These are phyloP conservation scores for Schrankia costaestrigalis DNA, from an alignment of 2,888 invertebrate species.

Conservation along the genomic window DNA sequence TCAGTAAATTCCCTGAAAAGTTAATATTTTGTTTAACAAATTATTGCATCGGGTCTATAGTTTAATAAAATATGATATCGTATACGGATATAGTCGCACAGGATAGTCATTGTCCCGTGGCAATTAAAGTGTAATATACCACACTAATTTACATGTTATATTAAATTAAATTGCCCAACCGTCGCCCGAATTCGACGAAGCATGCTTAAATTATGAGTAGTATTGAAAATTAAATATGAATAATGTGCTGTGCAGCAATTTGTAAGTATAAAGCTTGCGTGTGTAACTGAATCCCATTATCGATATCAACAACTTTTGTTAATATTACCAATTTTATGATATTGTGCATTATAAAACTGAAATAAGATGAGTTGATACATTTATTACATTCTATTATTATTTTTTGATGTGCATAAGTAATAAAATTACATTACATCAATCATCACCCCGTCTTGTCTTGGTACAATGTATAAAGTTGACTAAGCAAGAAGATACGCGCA, in stretches of 20 bases:
- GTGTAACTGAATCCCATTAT: conserved; percentile 7
- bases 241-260: conserved; percentile 14
- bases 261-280: conserved; percentile 5
- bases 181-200: conserved; percentile 27
- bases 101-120: conserved; percentile 26
- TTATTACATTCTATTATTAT: too few relatives aligned
- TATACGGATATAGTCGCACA: conserved; percentile 44
- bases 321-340: conserved; percentile 2
- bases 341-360: too few relatives aligned
- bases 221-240: conserved; percentile 27
- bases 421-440: too few relatives aligned
- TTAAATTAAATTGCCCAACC: conserved; percentile 48
- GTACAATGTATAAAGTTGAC: too few relatives aligned
- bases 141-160: conserved; percentile 48
- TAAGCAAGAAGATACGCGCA: too few relatives aligned
- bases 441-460: too few relatives aligned
- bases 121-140: conserved; percentile 31
- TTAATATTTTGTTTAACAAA: too few relatives aligned
- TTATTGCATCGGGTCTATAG: too few relatives aligned
- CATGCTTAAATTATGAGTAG: conserved; percentile 31
- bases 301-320: conserved; percentile 4
- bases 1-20: too few relatives aligned
- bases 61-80: too few relatives aligned
- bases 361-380: too few relatives aligned
- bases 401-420: too few relatives aligned